Base-by-base conservation (phyloP, 2,797 vertebrate genomes). In the Coranthus polyacanthus region DNA sequence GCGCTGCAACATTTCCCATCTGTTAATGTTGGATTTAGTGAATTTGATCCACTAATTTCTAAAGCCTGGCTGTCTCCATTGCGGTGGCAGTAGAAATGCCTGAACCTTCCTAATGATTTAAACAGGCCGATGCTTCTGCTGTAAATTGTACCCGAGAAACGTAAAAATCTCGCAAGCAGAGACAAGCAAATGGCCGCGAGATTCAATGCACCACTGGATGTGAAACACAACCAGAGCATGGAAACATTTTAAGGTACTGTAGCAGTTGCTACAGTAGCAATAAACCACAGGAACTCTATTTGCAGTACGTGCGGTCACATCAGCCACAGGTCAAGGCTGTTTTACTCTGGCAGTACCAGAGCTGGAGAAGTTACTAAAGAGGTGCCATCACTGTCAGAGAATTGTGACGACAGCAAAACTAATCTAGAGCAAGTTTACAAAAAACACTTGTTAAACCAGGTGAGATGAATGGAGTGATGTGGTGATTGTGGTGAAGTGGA, bases 231-330 rank as follows among this genome's bases (percentile, higher is more conserved):
- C 71, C 79, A 1, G 78, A 72, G 78, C 71, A 62, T 79, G 82
- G 86, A 90, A 87, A 85, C 69, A 24, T 65, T 69, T 34, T 50
- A 79, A 61, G 56, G 59, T 29, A 2, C 15, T 15, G 68, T 34
- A 77, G 67, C 44, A 21, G 72, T 51, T 41, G 67, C 64, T 71
- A 47, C 20, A 39, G 54, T 0, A 16, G 68, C 49, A 75, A 38
- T 55, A 58, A 72, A 57, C 59, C 79, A 62, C 78, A 67, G 43
- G 32, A 77, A 75, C 68, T 67, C 64, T 49, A 52, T 53, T 37
- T 49, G 73, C 79, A 69, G 53, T 15, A 29, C 64, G 74, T 87
- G 87, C 77, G 88, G 84, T 72, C 85, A 59, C 74, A 59, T 62
- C 60, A 79, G 59, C 54, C 51, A 10, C 0, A 66, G 72, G 78